Percentiles rank a stretch among this genome's conserved stretches.
phyloP scores from a whole-genome alignment of 2,888 invertebrate species.

The Scaeva pyrastri region DNA sequence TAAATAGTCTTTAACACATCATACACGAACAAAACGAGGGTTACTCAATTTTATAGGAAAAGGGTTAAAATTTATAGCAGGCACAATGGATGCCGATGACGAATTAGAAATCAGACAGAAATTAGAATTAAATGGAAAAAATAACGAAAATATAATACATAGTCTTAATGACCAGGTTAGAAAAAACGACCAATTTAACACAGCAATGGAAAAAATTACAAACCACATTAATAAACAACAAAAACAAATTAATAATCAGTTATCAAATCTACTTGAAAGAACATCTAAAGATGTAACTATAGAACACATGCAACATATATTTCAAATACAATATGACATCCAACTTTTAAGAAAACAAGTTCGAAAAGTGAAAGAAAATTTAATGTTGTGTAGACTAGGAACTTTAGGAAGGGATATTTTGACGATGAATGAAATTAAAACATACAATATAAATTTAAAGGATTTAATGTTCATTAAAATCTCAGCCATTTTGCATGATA shows the following conservation, averaged over 20 bases:
- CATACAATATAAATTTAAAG: background rate
- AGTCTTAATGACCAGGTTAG: background rate
- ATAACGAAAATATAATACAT: background rate
- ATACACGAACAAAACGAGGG: background rate
- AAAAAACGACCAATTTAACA: background rate
- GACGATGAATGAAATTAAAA: background rate
- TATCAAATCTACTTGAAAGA: background rate
- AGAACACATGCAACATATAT: background rate
- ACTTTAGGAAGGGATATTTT: background rate
- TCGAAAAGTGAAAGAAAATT: background rate
- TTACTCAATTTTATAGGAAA: background rate
- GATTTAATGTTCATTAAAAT: conserved; percentile 1
- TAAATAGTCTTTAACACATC: background rate
- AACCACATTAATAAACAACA: background rate
- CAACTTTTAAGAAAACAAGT: background rate
- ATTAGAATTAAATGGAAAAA: background rate
- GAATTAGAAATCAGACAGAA: background rate
- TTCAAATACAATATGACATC: conserved; percentile 1
- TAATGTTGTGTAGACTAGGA: background rate
- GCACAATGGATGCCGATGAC: conserved; percentile 1
- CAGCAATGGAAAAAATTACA: background rate
- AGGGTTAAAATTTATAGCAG: background rate
- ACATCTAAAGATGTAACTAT: no score
- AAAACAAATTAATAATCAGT: no score
- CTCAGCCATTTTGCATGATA: background rate